Evolutionary conservation across 2,888 invertebrate genomes (phyloP), one percentile per base, ranked within the genome.

Genomic region (Trisateles emortualis): DNA sequence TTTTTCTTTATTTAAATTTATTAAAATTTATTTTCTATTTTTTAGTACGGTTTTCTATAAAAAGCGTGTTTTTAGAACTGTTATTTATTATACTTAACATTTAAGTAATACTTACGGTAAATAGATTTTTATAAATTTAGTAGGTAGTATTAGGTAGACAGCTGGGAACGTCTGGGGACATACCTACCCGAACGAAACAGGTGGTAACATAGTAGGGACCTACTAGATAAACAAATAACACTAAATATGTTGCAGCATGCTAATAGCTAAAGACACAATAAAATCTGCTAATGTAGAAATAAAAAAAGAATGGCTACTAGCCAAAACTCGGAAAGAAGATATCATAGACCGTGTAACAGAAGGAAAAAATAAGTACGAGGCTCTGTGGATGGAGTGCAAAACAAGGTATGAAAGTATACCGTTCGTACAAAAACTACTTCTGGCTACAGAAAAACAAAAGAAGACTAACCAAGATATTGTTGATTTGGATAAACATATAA

Each of bases 301-400:
- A 2, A 81, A 76, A 67, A 89, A 85, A 59, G 84, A 88, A 42
- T 72, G 71, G 38, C 62, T 88, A 10, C 32, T 89, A 30, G 68
- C 80, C 9, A 83, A 84, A 74, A 82, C 83, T 47, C 76, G 67
- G 4, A 84, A 81, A 46, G 30, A 29, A 3, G 78, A 84, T 49
- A 69, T 83, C 10, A 54, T 55, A 11, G 80, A 85, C 50, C 78
- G 83, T 35, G 72, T 84, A 2, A 64, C 72, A 19, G 66, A 59
- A 5, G 83, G 83, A 8, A 81, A 82, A 64, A 83, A 79, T 39
- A 88, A 84, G 65, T 88, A 89, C 61, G 87, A 91, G 65, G 66
- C 78, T 1, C 48, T 86, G 11, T 90, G 92, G 91, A 16, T 74
- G 26, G 63, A 74, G 46, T 74, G 81, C 47, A 88, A 90, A 68